Conservation (phyloP, 1,140 invertebrate species). For the Temnothorax longispinosus region DNA sequence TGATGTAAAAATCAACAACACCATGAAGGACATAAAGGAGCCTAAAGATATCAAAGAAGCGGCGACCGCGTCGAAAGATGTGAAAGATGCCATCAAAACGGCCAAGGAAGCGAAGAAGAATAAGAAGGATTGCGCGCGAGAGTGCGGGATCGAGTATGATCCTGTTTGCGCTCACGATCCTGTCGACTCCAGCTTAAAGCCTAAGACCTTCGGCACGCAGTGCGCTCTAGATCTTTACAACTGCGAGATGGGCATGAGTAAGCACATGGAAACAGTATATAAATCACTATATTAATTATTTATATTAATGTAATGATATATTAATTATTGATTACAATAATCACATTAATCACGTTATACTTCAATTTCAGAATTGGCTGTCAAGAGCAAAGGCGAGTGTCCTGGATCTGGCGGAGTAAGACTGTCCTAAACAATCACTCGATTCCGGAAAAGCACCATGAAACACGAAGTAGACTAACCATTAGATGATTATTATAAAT, state of each 20-base stretch:
- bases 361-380: conserved; percentile 73
- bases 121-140: conserved; percentile 79
- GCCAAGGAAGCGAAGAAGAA: conserved; percentile 80
- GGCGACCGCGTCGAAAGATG: conserved; percentile 79
- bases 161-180: conserved; percentile 82
- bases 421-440: conserved; percentile 67
- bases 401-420: conserved; percentile 76
- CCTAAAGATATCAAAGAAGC: conserved; percentile 77
- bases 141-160: conserved; percentile 75
- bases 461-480: neutral
- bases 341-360: conserved; percentile 1
- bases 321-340: neutral
- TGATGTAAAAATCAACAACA: conserved; percentile 53
- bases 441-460: neutral
- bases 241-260: conserved; percentile 82
- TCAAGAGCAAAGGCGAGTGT: conserved; percentile 81
- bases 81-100: conserved; percentile 81
- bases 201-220: conserved; percentile 78
- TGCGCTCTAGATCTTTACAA: conserved; percentile 80
- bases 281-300: neutral
- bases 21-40: conserved; percentile 73
- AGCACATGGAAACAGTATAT: conserved; percentile 13
- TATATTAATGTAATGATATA: neutral
- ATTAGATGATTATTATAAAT: conserved; percentile 20
- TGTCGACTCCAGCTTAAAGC: conserved; percentile 73